Evolutionary conservation across 2,113 vertebrate genomes (phyloP).

Genomic region (Verasper variegatus): DNA sequence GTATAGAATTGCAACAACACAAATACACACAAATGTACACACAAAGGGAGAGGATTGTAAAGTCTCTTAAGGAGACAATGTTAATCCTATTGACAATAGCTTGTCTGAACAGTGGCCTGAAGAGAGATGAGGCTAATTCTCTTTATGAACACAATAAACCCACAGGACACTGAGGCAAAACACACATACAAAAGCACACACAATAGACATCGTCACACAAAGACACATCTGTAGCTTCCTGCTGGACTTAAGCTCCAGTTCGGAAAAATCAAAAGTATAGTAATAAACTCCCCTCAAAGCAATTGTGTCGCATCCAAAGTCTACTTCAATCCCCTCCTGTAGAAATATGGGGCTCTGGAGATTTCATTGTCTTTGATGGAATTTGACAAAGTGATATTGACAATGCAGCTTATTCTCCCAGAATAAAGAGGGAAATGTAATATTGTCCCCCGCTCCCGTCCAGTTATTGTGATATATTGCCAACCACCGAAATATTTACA

Average conservation of each 20-base stretch:
- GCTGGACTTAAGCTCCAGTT: slow-evolving; percentile 14
- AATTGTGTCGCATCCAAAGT: slow-evolving; percentile 57
- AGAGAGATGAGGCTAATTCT: slow-evolving; percentile 68
- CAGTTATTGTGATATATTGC: slow-evolving; percentile 66
- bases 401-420: slow-evolving; percentile 48
- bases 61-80: slow-evolving; percentile 49
- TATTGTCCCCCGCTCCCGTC: slow-evolving; percentile 58
- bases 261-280: slow-evolving; percentile 27
- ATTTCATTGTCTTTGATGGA: slow-evolving; percentile 64
- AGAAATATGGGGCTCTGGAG: slow-evolving; percentile 37
- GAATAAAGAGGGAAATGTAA: slow-evolving; percentile 66
- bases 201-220: background rate
- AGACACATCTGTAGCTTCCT: slow-evolving; percentile 25
- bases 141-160: slow-evolving; percentile 60
- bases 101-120: slow-evolving; percentile 60
- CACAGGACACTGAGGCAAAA: slow-evolving; percentile 44
- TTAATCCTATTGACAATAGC: slow-evolving; percentile 65
- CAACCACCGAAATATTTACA: slow-evolving; percentile 46
- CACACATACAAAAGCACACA: slow-evolving; percentile 19
- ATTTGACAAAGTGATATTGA: slow-evolving; percentile 70
- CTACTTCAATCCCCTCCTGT: slow-evolving; percentile 43
- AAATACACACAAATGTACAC: slow-evolving; percentile 4
- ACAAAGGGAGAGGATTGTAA: slow-evolving; percentile 39
- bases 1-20: slow-evolving; percentile 6
- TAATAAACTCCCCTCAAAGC: slow-evolving; percentile 47